Conservation (phyloP, 1,140 invertebrate species). For the Saccostrea glomerata region DNA sequence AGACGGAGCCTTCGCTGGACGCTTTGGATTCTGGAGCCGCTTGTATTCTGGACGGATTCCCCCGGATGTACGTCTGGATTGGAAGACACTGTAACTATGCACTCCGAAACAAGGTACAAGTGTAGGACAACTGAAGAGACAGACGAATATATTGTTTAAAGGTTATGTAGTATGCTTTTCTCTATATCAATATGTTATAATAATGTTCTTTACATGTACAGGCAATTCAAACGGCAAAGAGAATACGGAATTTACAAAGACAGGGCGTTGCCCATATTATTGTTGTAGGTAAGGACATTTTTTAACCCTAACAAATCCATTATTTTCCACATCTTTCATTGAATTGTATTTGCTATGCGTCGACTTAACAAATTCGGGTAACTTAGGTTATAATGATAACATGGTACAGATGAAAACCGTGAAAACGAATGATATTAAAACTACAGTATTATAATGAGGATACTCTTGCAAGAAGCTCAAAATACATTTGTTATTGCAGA, state of each 20-base stretch:
- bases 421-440: too few relatives aligned
- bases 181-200: background rate
- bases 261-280: constrained; percentile 64
- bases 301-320: background rate
- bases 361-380: too few relatives aligned
- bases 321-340: background rate
- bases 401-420: too few relatives aligned
- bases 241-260: constrained; percentile 60
- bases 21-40: constrained; percentile 46
- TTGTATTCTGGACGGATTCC: constrained; percentile 64
- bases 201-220: constrained; percentile 19
- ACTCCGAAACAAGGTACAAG: constrained; percentile 59
- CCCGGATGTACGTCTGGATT: constrained; percentile 67
- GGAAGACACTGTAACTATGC: constrained; percentile 55
- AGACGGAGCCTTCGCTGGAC: constrained; percentile 53
- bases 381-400: too few relatives aligned
- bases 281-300: constrained; percentile 60
- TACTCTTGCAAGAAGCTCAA: too few relatives aligned
- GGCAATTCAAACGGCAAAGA: constrained; percentile 64
- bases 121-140: background rate
- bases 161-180: too few relatives aligned
- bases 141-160: background rate
- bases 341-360: background rate
- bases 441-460: too few relatives aligned
- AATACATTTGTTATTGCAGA: constrained; percentile 45